These are phyloP conservation scores for Pteronura brasiliensis DNA, from an alignment of 2,113 vertebrate species.

Conservation along the genomic window DNA sequence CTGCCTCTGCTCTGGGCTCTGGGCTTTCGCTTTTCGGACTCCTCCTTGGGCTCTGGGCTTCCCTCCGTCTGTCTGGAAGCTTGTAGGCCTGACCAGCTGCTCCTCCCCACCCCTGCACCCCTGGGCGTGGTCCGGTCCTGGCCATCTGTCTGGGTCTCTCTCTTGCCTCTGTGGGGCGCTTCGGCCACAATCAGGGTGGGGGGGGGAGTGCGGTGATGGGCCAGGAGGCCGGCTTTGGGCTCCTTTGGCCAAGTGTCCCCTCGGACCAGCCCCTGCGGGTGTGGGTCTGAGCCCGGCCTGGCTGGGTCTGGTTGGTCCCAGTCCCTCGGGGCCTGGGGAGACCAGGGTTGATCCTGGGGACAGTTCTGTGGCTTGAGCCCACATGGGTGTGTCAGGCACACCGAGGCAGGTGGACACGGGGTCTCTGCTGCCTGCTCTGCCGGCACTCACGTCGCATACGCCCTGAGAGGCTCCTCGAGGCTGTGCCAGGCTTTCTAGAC, in stretches of 20 bases:
- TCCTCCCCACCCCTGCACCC: background rate
- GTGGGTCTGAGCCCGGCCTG: background rate
- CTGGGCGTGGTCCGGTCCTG: background rate
- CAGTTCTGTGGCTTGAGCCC: background rate
- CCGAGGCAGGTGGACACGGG: fast-evolving
- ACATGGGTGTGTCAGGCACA: too few relatives aligned
- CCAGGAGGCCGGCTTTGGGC: background rate
- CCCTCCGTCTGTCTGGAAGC: background rate
- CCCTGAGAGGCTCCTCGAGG: background rate
- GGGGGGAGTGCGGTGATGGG: background rate
- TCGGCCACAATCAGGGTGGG: background rate
- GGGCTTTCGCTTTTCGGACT: background rate
- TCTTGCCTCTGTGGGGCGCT: background rate
- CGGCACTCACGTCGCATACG: background rate
- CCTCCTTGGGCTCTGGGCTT: background rate
- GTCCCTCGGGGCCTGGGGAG: background rate
- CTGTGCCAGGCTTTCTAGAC: too few relatives aligned
- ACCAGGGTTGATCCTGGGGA: background rate
- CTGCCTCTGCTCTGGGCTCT: background rate
- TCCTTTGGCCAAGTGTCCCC: background rate
- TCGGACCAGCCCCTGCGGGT: background rate
- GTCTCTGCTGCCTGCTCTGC: background rate
- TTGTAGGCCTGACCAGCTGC: background rate
- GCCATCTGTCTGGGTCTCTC: background rate
- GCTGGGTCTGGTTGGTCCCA: background rate